Conservation (phyloP, 2,113 vertebrate genomes). For the Passer montanus region DNA sequence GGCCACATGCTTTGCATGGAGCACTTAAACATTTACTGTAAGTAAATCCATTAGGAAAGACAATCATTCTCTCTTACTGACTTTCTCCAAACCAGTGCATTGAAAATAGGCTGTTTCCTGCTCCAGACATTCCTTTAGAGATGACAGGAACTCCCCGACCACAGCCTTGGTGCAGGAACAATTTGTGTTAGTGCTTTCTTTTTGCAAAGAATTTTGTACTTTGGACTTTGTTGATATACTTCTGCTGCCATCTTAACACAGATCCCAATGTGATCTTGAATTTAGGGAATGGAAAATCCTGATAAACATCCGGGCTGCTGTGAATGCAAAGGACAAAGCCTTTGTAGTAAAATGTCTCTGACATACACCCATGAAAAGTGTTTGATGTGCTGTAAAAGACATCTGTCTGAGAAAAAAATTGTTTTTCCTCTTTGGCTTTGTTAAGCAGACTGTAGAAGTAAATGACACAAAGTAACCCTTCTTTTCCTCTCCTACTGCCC, state of each 20-base stretch:
- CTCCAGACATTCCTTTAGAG: not conserved
- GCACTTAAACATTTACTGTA: not conserved
- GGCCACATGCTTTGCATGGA: not conserved
- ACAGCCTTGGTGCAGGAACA: not conserved
- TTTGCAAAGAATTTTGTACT: not conserved
- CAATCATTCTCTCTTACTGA: not conserved
- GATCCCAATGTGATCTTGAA: not conserved
- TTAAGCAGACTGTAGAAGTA: not conserved
- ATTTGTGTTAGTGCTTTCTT: not conserved
- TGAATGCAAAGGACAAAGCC: conserved; percentile 31
- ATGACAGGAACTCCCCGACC: not conserved
- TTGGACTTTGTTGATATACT: not conserved
- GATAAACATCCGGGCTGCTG: conserved; percentile 19
- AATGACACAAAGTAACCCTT: conserved; percentile 40
- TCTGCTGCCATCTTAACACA: not conserved
- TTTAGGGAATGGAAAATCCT: conserved; percentile 36
- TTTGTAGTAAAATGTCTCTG: conserved; percentile 39
- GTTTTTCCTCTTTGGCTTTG: conserved; percentile 46
- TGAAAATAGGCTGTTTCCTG: not conserved
- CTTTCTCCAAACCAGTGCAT: not conserved
- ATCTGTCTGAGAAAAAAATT: not conserved
- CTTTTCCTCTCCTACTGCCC: conserved; percentile 27
- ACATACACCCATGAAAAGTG: conserved; percentile 10
- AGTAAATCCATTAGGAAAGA: not conserved
- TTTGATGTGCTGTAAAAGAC: conserved; percentile 47